Conservation (phyloP, 2,888 invertebrate species). For the Drosophila macrospina region DNA sequence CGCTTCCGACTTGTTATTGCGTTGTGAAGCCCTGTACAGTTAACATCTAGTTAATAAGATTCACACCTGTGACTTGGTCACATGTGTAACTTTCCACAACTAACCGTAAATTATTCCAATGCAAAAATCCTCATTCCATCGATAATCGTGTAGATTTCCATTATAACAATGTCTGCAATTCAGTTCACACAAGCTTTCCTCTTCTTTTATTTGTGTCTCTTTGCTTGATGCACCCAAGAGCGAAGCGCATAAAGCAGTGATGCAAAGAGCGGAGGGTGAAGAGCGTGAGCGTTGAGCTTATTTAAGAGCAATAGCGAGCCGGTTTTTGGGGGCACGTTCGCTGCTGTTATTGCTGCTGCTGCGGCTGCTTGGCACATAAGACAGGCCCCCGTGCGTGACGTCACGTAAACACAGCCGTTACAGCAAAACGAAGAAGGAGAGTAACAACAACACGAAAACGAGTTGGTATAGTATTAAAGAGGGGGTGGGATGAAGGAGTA, state of each 20-base stretch:
- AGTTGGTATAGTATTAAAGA: conserved; percentile 8
- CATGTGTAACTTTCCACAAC: conserved; percentile 62
- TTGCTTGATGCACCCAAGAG: conserved; percentile 63
- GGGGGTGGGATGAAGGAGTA: background rate
- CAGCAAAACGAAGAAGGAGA: conserved; percentile 35
- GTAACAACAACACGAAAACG: conserved; percentile 40
- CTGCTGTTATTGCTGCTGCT: conserved; percentile 24
- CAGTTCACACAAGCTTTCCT: background rate
- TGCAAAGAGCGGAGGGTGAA: conserved; percentile 24
- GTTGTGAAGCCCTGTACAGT: conserved; percentile 22
- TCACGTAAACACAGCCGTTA: conserved; percentile 73
- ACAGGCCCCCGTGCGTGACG: conserved; percentile 82
- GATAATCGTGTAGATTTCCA: conserved; percentile 29
- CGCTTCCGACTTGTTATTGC: conserved; percentile 9
- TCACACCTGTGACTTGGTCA: conserved; percentile 63
- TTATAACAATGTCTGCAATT: conserved; percentile 12
- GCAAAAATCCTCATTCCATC: conserved; percentile 12
- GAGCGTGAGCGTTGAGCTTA: conserved; percentile 19
- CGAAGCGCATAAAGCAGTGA: background rate
- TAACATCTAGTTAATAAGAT: conserved; percentile 56
- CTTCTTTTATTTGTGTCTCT: conserved; percentile 9
- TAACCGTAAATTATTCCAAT: conserved; percentile 8
- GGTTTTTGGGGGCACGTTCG: conserved; percentile 73
- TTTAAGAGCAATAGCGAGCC: conserved; percentile 50
- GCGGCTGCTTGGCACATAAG: conserved; percentile 45